A percentile compares a stretch with the other conserved stretches of the same genome.
Conservation (phyloP, 2,113 vertebrate species). For the Hypomesus transpacificus region DNA sequence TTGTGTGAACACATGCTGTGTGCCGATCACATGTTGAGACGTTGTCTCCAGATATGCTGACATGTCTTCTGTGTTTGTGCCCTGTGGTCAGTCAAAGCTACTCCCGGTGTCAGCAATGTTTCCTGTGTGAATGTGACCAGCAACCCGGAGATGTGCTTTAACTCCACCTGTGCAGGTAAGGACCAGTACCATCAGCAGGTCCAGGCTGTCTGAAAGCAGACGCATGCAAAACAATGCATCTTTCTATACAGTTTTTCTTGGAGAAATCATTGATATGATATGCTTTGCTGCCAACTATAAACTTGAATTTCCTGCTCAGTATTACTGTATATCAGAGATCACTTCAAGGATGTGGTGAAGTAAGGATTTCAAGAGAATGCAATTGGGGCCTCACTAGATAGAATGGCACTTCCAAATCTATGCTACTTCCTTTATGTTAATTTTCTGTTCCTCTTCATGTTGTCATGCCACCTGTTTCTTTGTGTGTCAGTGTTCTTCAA, state of each 20-base stretch:
- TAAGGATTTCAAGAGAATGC: no score
- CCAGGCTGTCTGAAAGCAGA: no score
- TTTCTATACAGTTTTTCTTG: no score
- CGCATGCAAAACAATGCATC: no score
- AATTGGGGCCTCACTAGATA: no score
- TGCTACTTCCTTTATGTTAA: not conserved
- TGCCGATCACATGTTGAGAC: not conserved
- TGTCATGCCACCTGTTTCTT: not conserved
- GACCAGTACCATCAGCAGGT: not conserved
- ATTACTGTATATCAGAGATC: no score
- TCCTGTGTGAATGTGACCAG: slow-evolving; percentile 31
- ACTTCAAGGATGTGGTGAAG: no score
- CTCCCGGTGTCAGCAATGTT: not conserved
- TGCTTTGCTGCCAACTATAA: no score
- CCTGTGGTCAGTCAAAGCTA: not conserved
- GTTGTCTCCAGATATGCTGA: not conserved
- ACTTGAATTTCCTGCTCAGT: no score
- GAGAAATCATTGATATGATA: no score
- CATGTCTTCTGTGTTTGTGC: not conserved
- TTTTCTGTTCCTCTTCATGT: not conserved
- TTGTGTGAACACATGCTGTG: no score
- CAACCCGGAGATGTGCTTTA: slow-evolving; percentile 15
- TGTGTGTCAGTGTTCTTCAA: not conserved
- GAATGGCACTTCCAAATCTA: not conserved
- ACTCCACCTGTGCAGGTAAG: slow-evolving; percentile 46